These are phyloP conservation scores for Oxyura jamaicensis DNA, from an alignment of 2,113 vertebrate species.

Conservation along the genomic window DNA sequence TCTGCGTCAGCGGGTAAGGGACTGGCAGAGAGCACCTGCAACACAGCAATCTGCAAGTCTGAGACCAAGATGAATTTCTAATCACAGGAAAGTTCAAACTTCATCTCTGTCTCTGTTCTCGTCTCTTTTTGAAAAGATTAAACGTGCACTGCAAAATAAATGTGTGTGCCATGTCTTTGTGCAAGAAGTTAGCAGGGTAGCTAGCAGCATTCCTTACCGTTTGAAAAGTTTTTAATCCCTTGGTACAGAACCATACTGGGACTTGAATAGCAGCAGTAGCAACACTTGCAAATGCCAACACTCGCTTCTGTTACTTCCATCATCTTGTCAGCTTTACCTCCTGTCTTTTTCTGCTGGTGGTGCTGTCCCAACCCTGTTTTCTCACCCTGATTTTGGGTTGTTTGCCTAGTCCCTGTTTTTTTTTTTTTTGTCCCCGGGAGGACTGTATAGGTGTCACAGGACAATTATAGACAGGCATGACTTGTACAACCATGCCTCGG, in stretches of 20 bases:
- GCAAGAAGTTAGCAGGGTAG: conserved; percentile 26
- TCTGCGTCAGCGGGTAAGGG: conserved; percentile 88
- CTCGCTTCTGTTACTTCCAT: not conserved
- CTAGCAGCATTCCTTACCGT: not conserved
- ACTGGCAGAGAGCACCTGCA: conserved; percentile 69
- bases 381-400: not conserved
- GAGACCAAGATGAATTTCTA: conserved; percentile 52
- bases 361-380: not conserved
- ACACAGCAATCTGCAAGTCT: not conserved
- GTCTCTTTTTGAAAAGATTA: conserved; percentile 76
- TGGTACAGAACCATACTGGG: not conserved
- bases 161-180: conserved; percentile 74
- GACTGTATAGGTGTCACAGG: not conserved
- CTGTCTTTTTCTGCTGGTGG: not conserved
- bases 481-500: not conserved
- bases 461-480: not conserved
- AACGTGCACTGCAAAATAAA: conserved; percentile 79
- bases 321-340: not conserved
- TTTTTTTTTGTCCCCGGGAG: not conserved
- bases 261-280: not conserved
- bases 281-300: not conserved
- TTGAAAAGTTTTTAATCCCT: not conserved
- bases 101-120: conserved; percentile 54
- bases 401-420: not conserved
- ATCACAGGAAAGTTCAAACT: conserved; percentile 61